Evolutionary conservation across 1,140 invertebrate genomes (phyloP).

Genomic region (Latrodectus geometricus): DNA sequence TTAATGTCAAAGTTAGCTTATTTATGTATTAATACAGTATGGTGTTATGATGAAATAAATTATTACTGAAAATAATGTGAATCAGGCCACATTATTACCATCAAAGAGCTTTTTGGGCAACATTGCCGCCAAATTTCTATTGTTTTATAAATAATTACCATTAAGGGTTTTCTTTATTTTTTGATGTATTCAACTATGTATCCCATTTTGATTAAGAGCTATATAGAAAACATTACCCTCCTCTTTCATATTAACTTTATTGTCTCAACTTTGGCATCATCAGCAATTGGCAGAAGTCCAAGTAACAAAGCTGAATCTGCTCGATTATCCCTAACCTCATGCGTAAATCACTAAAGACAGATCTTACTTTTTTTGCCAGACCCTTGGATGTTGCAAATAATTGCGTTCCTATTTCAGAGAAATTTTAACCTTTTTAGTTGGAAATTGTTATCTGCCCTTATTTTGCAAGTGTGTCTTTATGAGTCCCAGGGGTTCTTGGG

Average conservation of each 20-base stretch:
- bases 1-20: too few relatives aligned
- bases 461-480: neutral
- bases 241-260: neutral
- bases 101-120: too few relatives aligned
- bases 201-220: too few relatives aligned
- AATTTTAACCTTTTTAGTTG: constrained; percentile 1
- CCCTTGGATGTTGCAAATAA: neutral
- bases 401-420: neutral
- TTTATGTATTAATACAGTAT: too few relatives aligned
- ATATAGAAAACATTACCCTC: too few relatives aligned
- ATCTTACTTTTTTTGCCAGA: neutral
- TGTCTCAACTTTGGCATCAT: neutral
- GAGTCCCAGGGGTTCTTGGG: constrained; percentile 5
- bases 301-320: neutral
- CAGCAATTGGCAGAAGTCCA: constrained; percentile 13
- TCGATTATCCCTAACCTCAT: neutral
- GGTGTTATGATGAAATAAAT: too few relatives aligned
- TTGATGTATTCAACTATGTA: too few relatives aligned
- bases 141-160: too few relatives aligned
- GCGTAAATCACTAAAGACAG: neutral
- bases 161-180: too few relatives aligned
- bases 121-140: too few relatives aligned
- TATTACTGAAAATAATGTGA: too few relatives aligned
- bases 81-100: too few relatives aligned
- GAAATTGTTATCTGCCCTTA: neutral